Base-by-base conservation (phyloP, 2,797 vertebrate genomes). In the Percopsis omiscomaycus region DNA sequence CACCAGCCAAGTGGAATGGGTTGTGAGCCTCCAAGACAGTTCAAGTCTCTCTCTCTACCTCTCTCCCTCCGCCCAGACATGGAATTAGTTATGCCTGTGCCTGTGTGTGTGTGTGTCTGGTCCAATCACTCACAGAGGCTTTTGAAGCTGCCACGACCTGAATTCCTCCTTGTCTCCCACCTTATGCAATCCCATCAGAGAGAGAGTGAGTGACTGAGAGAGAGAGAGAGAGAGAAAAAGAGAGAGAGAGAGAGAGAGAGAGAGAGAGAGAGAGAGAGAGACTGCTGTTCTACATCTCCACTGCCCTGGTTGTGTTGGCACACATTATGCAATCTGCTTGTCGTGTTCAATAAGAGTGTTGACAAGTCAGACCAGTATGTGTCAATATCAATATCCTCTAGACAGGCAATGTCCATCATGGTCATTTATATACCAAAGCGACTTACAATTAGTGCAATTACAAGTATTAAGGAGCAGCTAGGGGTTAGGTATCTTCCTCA, bases 151-250 rank as follows among this genome's bases (percentile, higher is more conserved):
- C 71, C 84, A 62, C 85, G 84, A 89, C 91, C 91, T 75, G 79
- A 85, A 92, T 91, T 84, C 84, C 87, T 89, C 86, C 73, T 68
- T 73, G 22, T 77, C 78, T 75, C 67, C 73, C 83, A 68, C 74
- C 88, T 91, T 90, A 91, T 81, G 88, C 88, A 92, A 92, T 86
- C 82, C 72, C 78, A 83, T 85, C 86, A 73, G 60, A 68, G 70
- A 60, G 50, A 51, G 47, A 67, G 65, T 71, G 66, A 70, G 68
- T 69, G 77, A 68, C 68, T 66, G 62, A 49, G 65, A 52, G 61
- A 55, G 61, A 64, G 61, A 64, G 15, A 62, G 71, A 64, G 48
- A 59, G 11, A 59, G 61, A 55, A 45, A 60, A 9, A 59, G 51
- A 73, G 60, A 68, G 70, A 60, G 50, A 51, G 47, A 67, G 65